Evolutionary conservation across 2,113 vertebrate genomes (phyloP), one percentile per base, ranked within the genome.

Genomic region (Falco punctatus): DNA sequence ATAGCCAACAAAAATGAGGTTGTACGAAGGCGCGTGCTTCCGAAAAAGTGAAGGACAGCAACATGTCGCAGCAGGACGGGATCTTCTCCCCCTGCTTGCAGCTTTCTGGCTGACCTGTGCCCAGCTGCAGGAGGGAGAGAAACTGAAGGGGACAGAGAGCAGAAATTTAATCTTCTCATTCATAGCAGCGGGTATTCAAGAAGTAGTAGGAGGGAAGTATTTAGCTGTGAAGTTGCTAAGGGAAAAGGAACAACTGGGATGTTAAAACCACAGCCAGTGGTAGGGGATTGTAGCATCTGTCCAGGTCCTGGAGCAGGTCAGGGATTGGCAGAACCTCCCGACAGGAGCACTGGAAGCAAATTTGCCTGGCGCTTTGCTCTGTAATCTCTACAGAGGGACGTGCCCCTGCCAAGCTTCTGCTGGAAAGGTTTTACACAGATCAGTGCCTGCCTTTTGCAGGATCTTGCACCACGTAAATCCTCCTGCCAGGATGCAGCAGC

Each of bases 381-480:
- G 38, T 40, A 7, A n/a, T 9, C 57, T 13, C 66, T 44, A 58
- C 3, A 32, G 40, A 82, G 67, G 59, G 55, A 54, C 0, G 0
- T 49, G 59, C 42, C 64, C 1, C 0, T 21, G 87, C 65, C 87
- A 71, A n/a, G 35, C 21, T 61, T 12, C 64, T 52, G 51, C 77
- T 30, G 87, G 85, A 27, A 65, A 26, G 66, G 16, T 33, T 69
- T 69, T 3, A 4, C 66, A 28, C 48, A 14, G 71, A 10, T 58
- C 0, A 22, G 12, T 6, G 8, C 78, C 33, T 27, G 57, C 23
- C 64, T 11, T 52, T 15, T 19, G 61, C 57, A 54, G 89, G 83
- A 26, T n/a, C 54, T 61, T 26, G 0, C 44, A 8, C 35, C 0
- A 0, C 1, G 55, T 19, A 13, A 54, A 49, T 40, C 58, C 90